Conservation (phyloP, 2,888 invertebrate species). For the Geophilus truncorum region DNA sequence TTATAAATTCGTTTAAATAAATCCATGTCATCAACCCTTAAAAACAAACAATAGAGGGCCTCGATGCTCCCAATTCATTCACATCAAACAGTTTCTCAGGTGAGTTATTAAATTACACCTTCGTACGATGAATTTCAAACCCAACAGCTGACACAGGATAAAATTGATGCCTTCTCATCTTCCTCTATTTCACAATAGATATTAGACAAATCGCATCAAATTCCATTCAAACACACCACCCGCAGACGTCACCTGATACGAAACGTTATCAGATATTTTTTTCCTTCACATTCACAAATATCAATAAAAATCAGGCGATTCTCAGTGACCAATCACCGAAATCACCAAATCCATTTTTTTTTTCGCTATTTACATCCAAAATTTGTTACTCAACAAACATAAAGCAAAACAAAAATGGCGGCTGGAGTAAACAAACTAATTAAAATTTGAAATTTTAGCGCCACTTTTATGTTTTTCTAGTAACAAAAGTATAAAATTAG, state of each 20-base stretch:
- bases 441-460: background rate
- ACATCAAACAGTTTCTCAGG: background rate
- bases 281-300: no score
- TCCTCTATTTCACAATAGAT: background rate
- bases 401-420: background rate
- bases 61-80: background rate
- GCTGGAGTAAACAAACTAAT: background rate
- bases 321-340: background rate
- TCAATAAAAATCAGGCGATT: background rate
- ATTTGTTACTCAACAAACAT: background rate
- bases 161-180: background rate
- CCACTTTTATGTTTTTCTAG: background rate
- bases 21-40: background rate
- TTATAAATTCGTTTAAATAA: no score
- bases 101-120: background rate
- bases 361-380: background rate
- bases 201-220: no score
- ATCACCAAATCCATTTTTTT: background rate
- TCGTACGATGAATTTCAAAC: background rate
- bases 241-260: background rate
- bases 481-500: background rate
- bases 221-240: background rate
- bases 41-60: background rate
- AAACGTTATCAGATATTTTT: background rate
- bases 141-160: background rate